A percentile compares a stretch with the other conserved stretches of the same genome.
These are phyloP conservation scores for Marcusenius ussheri DNA, from an alignment of 2,113 vertebrate genomes.

Conservation along the genomic window DNA sequence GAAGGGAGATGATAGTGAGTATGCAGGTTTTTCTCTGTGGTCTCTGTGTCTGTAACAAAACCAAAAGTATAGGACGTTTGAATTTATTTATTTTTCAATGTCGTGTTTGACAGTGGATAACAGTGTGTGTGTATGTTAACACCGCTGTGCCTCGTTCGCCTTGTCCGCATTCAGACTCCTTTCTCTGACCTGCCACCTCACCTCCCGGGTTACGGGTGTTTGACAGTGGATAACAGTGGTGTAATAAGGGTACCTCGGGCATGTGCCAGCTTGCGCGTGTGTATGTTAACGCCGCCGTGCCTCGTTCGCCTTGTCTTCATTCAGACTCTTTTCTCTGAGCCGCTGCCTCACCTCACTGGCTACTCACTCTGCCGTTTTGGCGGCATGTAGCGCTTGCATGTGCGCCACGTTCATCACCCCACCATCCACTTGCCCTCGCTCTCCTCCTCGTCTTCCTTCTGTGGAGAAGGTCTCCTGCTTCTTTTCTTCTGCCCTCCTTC, in stretches of 20 bases:
- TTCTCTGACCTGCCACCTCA: background rate
- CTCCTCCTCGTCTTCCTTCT: background rate
- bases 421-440: background rate
- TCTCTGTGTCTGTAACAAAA: background rate
- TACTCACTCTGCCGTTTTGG: slow-evolving; percentile 15
- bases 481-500: background rate
- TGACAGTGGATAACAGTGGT: background rate
- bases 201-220: background rate
- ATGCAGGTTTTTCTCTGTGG: background rate
- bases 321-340: background rate
- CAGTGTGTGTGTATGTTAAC: too few species aligned
- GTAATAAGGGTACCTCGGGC: background rate
- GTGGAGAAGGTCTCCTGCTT: background rate
- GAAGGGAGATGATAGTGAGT: background rate
- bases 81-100: background rate
- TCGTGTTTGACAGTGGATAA: background rate
- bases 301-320: background rate
- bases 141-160: background rate
- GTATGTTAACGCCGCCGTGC: too few species aligned
- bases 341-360: background rate
- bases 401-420: background rate
- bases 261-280: background rate
- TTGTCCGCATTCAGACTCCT: too few species aligned
- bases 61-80: background rate
- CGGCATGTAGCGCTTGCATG: slow-evolving; percentile 15